Base-by-base conservation (phyloP, 2,888 invertebrate species). In the Zaprionus bogoriensis region DNA sequence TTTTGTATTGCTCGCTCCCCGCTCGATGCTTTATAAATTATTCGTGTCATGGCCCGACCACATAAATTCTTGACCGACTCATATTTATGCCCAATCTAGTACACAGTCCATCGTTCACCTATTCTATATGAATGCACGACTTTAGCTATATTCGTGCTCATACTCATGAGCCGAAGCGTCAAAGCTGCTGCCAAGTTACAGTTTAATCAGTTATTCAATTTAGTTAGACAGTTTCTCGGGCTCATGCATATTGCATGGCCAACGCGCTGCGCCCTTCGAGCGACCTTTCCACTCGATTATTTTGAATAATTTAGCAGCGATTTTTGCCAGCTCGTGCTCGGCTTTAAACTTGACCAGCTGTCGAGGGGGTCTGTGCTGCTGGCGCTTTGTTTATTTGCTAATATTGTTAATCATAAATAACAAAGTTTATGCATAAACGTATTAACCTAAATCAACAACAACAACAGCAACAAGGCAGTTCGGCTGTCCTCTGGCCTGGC, bases 191-290 rank as follows among this genome's bases (percentile, higher is more conserved):
- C 41, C 59, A 61, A 68, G 67, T 75, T 63, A 67, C 79, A 63
- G 73, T 82, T 81, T 80, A 80, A 78, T 80, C 83, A 81, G 76
- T 74, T 81, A 81, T 80, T 82, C 83, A 81, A 81, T 81, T 80
- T 82, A 67, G 80, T 82, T 80, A 72, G 77, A 82, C 83, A 82
- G 70, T 69, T 76, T 76, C n/a, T n/a, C 51, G 38, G 74, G 42
- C 77, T 80, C 78, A 82, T 81, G 71, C 76, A 81, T 81, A 74
- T 81, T 81, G 61, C 52, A 82, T 28, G 50, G 76, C 70, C 53
- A 66, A 10, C 9, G 27, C 27, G 27, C 6, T 27, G 25, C 50
- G 77, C 52, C 74, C 77, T 74, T 67, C 55, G 58, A 47, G 47
- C 62, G 79, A 80, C 75, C 79, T 77, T 80, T 75, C 74, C 65